Percentiles rank a stretch among this genome's conserved stretches.
Evolutionary conservation across 2,113 vertebrate genomes (phyloP).

Genomic region (Myrmecophaga tridactyla): DNA sequence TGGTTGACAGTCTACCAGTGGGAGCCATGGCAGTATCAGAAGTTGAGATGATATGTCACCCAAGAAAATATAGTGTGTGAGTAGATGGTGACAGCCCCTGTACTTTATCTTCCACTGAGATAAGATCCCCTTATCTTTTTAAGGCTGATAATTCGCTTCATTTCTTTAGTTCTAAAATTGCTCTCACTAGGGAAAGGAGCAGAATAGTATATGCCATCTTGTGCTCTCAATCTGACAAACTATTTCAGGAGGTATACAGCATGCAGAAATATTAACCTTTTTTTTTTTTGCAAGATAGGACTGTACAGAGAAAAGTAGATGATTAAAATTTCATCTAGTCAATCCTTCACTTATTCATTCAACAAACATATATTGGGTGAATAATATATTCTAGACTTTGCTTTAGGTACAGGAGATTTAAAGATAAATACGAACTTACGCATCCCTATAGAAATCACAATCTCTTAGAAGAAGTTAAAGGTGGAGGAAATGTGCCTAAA

Average conservation of each 20-base stretch:
- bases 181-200: background rate
- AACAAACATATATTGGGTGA: background rate
- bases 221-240: background rate
- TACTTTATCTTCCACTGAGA: background rate
- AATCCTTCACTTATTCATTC: slow-evolving; percentile 1
- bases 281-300: background rate
- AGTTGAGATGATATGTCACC: background rate
- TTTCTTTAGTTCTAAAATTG: background rate
- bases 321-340: background rate
- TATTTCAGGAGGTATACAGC: background rate
- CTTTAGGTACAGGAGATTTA: background rate
- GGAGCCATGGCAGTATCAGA: background rate
- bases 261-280: background rate
- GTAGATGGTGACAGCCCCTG: too few relatives aligned
- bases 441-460: background rate
- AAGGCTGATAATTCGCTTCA: background rate
- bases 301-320: background rate
- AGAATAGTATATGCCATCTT: background rate
- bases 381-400: background rate
- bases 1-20: background rate
- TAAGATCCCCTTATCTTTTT: background rate
- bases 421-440: background rate
- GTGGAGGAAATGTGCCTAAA: background rate
- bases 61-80: background rate
- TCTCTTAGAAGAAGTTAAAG: background rate